Evolutionary conservation across 2,113 vertebrate species (phyloP).

Genomic region (Uropsilus gracilis): DNA sequence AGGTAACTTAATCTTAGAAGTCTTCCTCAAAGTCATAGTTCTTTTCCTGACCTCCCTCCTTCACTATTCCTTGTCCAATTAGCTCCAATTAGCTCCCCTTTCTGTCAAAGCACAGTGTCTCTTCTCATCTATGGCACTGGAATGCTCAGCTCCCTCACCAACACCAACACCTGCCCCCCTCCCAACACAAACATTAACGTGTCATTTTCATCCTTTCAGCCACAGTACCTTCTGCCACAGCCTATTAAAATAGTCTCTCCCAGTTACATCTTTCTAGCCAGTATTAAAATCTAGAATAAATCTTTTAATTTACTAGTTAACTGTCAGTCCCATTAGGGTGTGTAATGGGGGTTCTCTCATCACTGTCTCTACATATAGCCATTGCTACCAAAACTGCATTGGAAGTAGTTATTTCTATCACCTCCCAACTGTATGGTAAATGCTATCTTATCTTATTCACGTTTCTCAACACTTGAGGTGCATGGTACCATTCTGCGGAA

Average conservation of each 20-base stretch:
- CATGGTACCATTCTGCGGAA: background rate
- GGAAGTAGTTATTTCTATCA: conserved; percentile 33
- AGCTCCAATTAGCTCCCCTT: background rate
- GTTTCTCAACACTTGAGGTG: background rate
- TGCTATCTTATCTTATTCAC: background rate
- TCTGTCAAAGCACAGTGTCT: background rate
- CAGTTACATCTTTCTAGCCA: background rate
- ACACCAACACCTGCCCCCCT: background rate
- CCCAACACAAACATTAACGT: background rate
- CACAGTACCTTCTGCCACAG: background rate
- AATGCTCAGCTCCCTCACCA: background rate
- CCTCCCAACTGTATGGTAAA: background rate
- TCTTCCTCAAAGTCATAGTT: background rate
- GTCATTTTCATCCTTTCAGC: background rate
- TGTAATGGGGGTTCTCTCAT: background rate
- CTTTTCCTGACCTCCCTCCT: background rate
- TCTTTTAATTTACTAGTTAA: conserved; percentile 28
- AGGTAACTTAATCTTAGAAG: background rate
- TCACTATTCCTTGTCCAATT: background rate
- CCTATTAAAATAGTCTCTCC: conserved; percentile 15
- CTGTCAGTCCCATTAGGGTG: background rate
- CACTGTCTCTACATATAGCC: background rate
- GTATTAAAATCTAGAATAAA: background rate
- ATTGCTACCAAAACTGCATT: conserved; percentile 39
- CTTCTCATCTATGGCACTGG: background rate